These are phyloP conservation scores for Ceratitis capitata DNA, from an alignment of 1,140 invertebrate genomes.

Conservation along the genomic window DNA sequence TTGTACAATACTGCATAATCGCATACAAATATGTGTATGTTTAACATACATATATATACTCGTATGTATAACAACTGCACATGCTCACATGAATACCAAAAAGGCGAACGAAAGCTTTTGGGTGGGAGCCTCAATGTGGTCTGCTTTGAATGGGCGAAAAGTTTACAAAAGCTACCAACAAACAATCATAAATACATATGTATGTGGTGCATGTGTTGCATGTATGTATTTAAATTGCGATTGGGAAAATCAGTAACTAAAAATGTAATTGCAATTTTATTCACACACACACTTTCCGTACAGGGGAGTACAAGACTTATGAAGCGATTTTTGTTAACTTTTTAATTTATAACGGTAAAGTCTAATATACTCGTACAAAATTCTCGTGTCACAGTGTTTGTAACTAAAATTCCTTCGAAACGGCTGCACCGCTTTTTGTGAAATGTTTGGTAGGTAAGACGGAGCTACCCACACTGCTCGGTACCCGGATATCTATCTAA, in stretches of 20 bases:
- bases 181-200: background rate
- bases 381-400: too few species aligned
- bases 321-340: too few species aligned
- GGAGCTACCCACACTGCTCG: too few species aligned
- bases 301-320: background rate
- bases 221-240: background rate
- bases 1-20: too few species aligned
- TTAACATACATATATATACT: background rate
- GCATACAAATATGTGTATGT: background rate
- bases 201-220: background rate
- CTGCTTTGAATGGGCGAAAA: background rate
- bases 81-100: conserved; percentile 33
- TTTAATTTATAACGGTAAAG: too few species aligned
- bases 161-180: background rate
- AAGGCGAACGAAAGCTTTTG: background rate
- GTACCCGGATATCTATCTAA: too few species aligned
- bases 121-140: background rate
- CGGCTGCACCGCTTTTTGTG: too few species aligned
- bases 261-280: background rate
- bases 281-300: background rate
- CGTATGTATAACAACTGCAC: background rate
- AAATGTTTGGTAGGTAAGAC: too few species aligned
- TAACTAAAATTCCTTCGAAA: too few species aligned
- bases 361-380: too few species aligned
- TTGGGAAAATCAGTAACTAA: background rate